Percentiles rank a stretch among this genome's conserved stretches.
Evolutionary conservation across 2,888 invertebrate species (phyloP).

Genomic region (Anaspis maculata): DNA sequence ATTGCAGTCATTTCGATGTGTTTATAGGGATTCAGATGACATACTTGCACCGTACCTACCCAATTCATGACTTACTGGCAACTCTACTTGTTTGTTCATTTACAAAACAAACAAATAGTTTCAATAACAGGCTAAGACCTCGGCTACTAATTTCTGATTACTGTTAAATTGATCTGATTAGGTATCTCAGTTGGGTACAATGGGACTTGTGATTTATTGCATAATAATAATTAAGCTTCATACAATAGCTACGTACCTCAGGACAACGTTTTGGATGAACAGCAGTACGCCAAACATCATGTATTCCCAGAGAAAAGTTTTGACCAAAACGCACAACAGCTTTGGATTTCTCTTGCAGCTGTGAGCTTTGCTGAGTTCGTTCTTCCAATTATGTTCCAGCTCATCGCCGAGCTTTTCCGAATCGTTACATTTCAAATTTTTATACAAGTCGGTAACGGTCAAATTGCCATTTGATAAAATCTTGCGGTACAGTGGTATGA

Average conservation of each 20-base stretch:
- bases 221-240: no score
- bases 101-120: not conserved
- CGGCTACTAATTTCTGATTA: no score
- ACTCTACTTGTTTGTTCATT: not conserved
- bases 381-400: constrained; percentile 47
- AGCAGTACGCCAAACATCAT: constrained; percentile 18
- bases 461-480: constrained; percentile 49
- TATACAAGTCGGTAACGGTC: constrained; percentile 54
- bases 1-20: no score
- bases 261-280: constrained; percentile 18
- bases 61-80: no score
- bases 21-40: no score
- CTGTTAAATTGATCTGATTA: no score
- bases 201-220: no score
- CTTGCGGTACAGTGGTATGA: constrained; percentile 36
- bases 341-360: constrained; percentile 16
- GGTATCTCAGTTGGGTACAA: no score
- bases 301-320: constrained; percentile 19
- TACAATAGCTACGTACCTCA: constrained; percentile 14
- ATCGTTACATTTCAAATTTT: constrained; percentile 49
- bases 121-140: not conserved
- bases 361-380: constrained; percentile 17
- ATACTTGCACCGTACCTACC: no score
- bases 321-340: constrained; percentile 17
- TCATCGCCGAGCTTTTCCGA: constrained; percentile 54